phyloP scores from a whole-genome alignment of 2,888 invertebrate genomes.

The Nowickia ferox region DNA sequence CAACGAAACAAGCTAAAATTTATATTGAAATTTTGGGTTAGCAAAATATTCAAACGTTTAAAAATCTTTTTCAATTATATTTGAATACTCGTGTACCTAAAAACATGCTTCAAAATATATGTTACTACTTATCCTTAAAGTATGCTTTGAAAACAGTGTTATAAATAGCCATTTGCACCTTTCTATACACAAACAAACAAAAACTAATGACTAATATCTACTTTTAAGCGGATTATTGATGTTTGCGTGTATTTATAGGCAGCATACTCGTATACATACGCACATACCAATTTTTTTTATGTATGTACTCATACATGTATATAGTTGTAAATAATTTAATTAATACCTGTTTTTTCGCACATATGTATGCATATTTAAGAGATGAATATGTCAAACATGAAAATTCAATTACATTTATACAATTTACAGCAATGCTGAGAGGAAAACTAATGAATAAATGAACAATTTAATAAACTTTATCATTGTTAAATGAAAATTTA shows the following conservation, averaged over 20 bases:
- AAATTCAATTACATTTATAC: conserved; percentile 55
- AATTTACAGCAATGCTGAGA: background rate
- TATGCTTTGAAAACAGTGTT: background rate
- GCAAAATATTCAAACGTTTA: background rate
- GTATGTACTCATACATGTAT: background rate
- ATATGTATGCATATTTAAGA: conserved; percentile 13
- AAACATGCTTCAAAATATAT: background rate
- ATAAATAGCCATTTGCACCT: background rate
- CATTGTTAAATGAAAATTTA: conserved; percentile 24
- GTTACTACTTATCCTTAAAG: background rate
- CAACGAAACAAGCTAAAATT: too few relatives aligned
- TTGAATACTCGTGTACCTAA: too few relatives aligned
- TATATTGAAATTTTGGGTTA: background rate
- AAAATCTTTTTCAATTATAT: background rate
- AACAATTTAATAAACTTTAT: conserved; percentile 32
- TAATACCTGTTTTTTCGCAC: conserved; percentile 13
- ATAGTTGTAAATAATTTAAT: conserved; percentile 52
- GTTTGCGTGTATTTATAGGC: conserved; percentile 19
- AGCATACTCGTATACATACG: background rate
- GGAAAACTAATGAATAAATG: background rate
- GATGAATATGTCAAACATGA: conserved; percentile 53
- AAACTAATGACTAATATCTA: conserved; percentile 3
- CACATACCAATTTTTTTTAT: too few relatives aligned
- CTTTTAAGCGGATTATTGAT: conserved; percentile 42
- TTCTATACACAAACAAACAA: background rate